Conservation (phyloP, 2,113 vertebrate species). For the Psilopogon haemacephalus region DNA sequence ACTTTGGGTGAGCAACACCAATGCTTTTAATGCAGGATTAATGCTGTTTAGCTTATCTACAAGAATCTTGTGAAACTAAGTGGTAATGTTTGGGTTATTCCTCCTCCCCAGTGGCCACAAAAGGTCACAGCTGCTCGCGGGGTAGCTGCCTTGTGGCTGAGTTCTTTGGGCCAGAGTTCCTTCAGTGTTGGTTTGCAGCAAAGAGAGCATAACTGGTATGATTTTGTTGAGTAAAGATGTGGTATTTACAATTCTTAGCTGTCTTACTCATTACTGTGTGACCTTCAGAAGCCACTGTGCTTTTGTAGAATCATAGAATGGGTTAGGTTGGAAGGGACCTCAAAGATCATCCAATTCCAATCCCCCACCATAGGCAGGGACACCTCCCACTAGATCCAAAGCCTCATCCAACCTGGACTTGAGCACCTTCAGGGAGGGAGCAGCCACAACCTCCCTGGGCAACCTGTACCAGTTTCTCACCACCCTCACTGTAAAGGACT, state of each 20-base stretch:
- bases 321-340: too few relatives aligned
- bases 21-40: not conserved
- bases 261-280: not conserved
- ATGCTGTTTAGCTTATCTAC: not conserved
- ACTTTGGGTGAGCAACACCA: not conserved
- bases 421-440: too few relatives aligned
- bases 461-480: too few relatives aligned
- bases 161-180: not conserved
- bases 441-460: too few relatives aligned
- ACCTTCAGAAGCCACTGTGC: not conserved
- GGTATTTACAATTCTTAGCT: not conserved
- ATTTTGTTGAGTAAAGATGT: not conserved
- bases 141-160: not conserved
- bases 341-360: too few relatives aligned
- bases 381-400: too few relatives aligned
- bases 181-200: not conserved
- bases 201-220: not conserved
- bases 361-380: too few relatives aligned
- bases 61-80: not conserved
- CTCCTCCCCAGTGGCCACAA: not conserved
- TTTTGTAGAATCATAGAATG: too few relatives aligned
- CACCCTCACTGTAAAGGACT: too few relatives aligned
- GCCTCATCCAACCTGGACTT: too few relatives aligned
- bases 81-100: not conserved
- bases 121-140: fast-evolving